Conservation (phyloP, 1,140 invertebrate genomes). For the Heterodera schachtii region DNA sequence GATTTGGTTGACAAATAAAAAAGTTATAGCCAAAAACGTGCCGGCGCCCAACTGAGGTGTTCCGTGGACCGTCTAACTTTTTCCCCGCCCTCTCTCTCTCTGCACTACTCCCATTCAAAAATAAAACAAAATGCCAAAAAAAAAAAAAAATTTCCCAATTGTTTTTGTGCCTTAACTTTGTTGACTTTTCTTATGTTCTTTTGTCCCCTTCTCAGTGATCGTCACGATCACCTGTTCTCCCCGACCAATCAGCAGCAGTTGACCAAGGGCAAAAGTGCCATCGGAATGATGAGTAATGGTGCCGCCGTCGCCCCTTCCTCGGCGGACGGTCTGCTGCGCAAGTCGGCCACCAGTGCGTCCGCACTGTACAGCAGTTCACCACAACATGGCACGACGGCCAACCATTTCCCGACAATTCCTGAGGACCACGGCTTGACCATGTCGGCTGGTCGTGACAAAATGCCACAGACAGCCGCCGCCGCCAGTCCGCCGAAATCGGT, state of each 20-base stretch:
- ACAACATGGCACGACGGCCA: not conserved
- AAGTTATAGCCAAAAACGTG: no score
- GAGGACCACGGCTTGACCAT: slow-evolving; percentile 30
- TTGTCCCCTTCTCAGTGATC: not conserved
- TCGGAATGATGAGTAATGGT: not conserved
- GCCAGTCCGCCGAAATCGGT: slow-evolving; percentile 32
- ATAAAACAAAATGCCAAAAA: no score
- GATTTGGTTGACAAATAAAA: no score
- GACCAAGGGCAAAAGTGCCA: not conserved
- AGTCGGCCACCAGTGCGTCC: slow-evolving; percentile 18
- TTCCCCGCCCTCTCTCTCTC: no score
- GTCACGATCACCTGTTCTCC: not conserved
- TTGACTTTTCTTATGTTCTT: not conserved
- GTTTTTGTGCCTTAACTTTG: no score
- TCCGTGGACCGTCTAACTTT: no score
- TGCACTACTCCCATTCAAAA: no score
- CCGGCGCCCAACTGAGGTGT: no score
- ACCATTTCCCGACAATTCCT: slow-evolving; percentile 25
- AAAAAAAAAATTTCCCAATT: no score
- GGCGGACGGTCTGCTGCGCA: slow-evolving; percentile 16
- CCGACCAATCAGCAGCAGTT: not conserved
- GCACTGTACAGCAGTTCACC: slow-evolving; percentile 8
- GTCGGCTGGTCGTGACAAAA: slow-evolving; percentile 15
- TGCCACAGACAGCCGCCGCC: not conserved
- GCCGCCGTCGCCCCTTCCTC: no score